Evolutionary conservation across 1,140 invertebrate genomes (phyloP).

Genomic region (Drosophila equinoxialis): DNA sequence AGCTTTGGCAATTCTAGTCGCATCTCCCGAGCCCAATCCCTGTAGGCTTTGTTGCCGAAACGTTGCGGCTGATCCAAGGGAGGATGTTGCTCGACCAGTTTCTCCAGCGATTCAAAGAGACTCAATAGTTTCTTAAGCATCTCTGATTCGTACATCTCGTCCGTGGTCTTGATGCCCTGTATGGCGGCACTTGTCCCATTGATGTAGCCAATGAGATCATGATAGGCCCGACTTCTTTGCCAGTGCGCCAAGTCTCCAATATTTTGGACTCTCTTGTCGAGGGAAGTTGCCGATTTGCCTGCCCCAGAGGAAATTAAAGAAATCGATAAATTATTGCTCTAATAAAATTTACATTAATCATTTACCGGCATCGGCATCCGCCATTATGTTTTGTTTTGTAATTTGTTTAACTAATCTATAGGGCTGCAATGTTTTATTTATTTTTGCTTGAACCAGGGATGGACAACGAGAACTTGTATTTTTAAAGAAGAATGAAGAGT

Average conservation of each 20-base stretch:
- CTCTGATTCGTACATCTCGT: slow-evolving; percentile 86
- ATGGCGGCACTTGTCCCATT: slow-evolving; percentile 93
- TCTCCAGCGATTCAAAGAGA: slow-evolving; percentile 89
- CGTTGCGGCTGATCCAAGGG: slow-evolving; percentile 96
- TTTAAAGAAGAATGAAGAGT: no score
- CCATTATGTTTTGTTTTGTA: slow-evolving; percentile 43
- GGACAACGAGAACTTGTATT: background rate
- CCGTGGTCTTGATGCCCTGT: slow-evolving; percentile 89
- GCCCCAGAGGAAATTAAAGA: background rate
- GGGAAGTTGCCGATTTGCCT: slow-evolving; percentile 54
- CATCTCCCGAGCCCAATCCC: slow-evolving; percentile 92
- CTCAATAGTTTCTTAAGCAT: slow-evolving; percentile 86
- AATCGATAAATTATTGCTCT: background rate
- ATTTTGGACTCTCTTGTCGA: slow-evolving; percentile 86
- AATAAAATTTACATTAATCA: background rate
- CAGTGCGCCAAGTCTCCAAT: slow-evolving; percentile 90
- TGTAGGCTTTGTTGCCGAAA: slow-evolving; percentile 98
- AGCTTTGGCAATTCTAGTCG: slow-evolving; percentile 83
- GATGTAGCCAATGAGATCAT: slow-evolving; percentile 95
- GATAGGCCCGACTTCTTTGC: slow-evolving; percentile 93
- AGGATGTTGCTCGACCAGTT: slow-evolving; percentile 92
- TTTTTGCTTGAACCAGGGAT: slow-evolving; percentile 29
- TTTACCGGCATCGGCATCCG: slow-evolving; percentile 57
- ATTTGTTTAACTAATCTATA: slow-evolving; percentile 26
- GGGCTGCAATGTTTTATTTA: slow-evolving; percentile 43